Base-by-base conservation (phyloP, 2,113 vertebrate species). In the Nibea albiflora region DNA sequence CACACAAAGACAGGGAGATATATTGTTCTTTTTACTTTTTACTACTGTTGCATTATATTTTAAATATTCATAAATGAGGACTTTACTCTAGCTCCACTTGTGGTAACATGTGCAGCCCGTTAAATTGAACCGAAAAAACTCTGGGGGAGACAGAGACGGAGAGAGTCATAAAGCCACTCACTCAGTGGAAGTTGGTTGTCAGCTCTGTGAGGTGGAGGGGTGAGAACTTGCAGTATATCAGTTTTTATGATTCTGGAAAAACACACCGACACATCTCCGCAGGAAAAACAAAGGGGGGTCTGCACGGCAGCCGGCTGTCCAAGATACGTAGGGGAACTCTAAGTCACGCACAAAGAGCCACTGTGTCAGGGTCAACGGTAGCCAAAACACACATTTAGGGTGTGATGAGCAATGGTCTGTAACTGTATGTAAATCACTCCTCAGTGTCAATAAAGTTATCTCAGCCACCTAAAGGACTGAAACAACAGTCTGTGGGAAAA, bases 181-280 rank as follows among this genome's bases (percentile, higher is more conserved):
- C 14, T 26, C 61, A 77, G 10, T 78, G 71, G 58, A 77, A 61
- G 56, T 39, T 12, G 39, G n/a, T 5, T 42, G 35, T 74, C 66
- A 75, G 44, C 50, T 61, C 61, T 81, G 78, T 82, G 39, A 75
- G 77, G 65, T 79, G 24, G 52, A 80, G 77, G 2, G 16, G 12
- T 47, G 78, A 82, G 56, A 69, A 53, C 26, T 42, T 52, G 67
- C 61, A 86, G 62, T 20, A 80, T 19, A 81, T 84, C 52, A 69
- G 19, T 17, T 75, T 91, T 90, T 84, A 88, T 79, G 50, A 75
- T 78, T 58, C 52, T 80, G 76, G 83, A 83, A 84, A 86, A 88
- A 69, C 46, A 70, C 11, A 49, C 14, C 7, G 69, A 81, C 49
- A 47, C 67, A 81, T 65, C 47, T 53, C 31, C 44, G 16, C 28